Conservation (phyloP, 2,113 vertebrate genomes). For the Drymodes brunneopygia region DNA sequence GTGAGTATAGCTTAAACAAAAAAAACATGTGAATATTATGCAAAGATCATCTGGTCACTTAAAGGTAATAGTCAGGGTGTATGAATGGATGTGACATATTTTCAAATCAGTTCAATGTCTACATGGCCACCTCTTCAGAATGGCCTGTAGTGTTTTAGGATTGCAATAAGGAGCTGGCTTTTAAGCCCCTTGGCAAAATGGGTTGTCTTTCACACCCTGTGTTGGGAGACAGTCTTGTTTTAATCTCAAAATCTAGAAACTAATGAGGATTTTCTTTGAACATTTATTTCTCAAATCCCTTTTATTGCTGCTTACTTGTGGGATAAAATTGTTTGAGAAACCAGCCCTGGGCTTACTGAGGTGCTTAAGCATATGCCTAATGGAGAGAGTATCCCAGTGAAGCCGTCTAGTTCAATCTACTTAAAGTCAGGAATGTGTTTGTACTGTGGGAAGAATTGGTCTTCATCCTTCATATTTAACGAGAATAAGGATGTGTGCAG, state of each 20-base stretch:
- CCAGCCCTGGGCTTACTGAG: not conserved
- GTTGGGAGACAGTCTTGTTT: not conserved
- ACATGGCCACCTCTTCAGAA: not conserved
- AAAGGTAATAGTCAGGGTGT: not conserved
- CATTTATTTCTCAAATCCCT: not conserved
- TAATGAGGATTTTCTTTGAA: not conserved
- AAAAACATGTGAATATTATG: not conserved
- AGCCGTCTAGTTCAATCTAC: not conserved
- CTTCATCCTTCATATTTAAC: constrained; percentile 15
- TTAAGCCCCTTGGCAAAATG: not conserved
- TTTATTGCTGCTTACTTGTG: not conserved
- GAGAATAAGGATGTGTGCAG: not conserved
- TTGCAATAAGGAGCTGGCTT: not conserved
- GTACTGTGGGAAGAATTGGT: not conserved
- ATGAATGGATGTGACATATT: not conserved
- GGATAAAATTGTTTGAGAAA: not conserved
- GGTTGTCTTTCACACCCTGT: not conserved
- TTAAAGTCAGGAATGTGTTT: not conserved
- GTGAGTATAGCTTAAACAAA: not conserved
- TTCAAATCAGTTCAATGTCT: not conserved
- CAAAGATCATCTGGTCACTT: not conserved
- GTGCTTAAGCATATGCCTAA: not conserved
- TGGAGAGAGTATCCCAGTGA: not conserved
- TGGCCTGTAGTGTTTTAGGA: not conserved
- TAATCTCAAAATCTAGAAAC: not conserved